A percentile compares a stretch with the other conserved stretches of the same genome.
Conservation (phyloP, 2,888 invertebrate species). For the Trilocha varians region DNA sequence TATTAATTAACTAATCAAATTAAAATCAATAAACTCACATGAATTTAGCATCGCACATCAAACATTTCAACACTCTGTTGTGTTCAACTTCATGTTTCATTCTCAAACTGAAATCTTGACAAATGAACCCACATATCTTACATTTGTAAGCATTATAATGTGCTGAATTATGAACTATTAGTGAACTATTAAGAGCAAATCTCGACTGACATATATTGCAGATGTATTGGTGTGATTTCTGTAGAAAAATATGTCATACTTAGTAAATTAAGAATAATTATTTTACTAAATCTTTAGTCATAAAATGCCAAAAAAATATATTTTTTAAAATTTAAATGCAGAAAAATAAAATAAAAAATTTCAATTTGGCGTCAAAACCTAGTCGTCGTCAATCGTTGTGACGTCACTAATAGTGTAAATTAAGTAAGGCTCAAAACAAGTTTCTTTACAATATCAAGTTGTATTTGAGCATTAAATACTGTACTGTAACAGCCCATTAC, state of each 20-base stretch:
- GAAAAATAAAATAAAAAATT: background rate
- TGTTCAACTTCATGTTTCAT: conserved; percentile 18
- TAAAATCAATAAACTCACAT: conserved; percentile 18
- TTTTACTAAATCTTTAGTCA: too few species aligned
- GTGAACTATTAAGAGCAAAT: conserved; percentile 9
- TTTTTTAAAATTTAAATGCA: background rate
- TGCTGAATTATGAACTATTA: conserved; percentile 15
- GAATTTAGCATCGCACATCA: conserved; percentile 26
- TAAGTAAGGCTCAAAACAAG: background rate
- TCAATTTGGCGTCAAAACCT: background rate
- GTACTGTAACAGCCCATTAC: too few species aligned
- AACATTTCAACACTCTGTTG: conserved; percentile 21
- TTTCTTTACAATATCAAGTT: too few species aligned
- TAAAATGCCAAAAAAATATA: background rate
- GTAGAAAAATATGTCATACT: conserved; percentile 6
- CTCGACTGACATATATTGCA: conserved; percentile 25
- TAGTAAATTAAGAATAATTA: too few species aligned
- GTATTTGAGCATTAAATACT: too few species aligned
- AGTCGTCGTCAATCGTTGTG: background rate
- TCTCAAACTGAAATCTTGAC: conserved; percentile 8
- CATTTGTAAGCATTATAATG: conserved; percentile 24
- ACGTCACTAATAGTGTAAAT: background rate
- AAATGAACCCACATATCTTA: conserved; percentile 17
- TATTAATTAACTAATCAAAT: too few species aligned
- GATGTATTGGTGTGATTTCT: conserved; percentile 13